Conservation (phyloP, 2,797 vertebrate genomes). For the Huso huso region DNA sequence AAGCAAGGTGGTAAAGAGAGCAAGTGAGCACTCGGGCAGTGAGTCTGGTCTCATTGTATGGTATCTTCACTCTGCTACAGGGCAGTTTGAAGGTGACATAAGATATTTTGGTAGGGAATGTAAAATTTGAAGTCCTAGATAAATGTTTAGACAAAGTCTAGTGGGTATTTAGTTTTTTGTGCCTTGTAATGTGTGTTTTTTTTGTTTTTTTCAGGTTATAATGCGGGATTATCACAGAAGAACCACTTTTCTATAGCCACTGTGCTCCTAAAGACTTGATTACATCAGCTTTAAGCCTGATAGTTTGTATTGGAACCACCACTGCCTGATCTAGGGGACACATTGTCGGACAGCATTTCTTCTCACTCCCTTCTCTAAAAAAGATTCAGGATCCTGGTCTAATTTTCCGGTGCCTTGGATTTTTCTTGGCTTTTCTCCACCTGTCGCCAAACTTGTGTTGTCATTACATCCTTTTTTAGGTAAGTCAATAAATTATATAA, state of each 20-base stretch:
- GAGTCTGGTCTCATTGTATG: neutral
- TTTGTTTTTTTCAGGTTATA: constrained; percentile 71
- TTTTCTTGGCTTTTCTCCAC: constrained; percentile 35
- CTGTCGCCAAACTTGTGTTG: constrained; percentile 30
- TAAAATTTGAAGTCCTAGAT: neutral
- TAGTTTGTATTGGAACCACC: constrained; percentile 78
- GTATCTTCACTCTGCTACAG: neutral
- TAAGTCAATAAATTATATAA: constrained; percentile 48
- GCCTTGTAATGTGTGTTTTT: constrained; percentile 13
- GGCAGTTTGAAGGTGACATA: too few relatives aligned
- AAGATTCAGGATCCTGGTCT: constrained; percentile 45
- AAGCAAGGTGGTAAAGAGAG: neutral
- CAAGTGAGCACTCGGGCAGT: neutral
- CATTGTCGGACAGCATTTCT: constrained; percentile 35
- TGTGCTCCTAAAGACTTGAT: constrained; percentile 80
- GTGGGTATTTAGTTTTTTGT: neutral
- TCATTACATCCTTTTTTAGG: constrained; percentile 51
- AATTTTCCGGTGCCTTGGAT: constrained; percentile 44
- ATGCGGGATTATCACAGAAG: constrained; percentile 90
- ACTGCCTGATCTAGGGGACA: constrained; percentile 50
- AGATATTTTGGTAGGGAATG: neutral
- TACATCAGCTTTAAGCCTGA: constrained; percentile 95
- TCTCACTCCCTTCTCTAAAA: constrained; percentile 38
- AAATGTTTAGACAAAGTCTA: neutral
- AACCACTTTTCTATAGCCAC: constrained; percentile 94